Base-by-base conservation (phyloP, 1,140 invertebrate species). In the Heliconius congener region DNA sequence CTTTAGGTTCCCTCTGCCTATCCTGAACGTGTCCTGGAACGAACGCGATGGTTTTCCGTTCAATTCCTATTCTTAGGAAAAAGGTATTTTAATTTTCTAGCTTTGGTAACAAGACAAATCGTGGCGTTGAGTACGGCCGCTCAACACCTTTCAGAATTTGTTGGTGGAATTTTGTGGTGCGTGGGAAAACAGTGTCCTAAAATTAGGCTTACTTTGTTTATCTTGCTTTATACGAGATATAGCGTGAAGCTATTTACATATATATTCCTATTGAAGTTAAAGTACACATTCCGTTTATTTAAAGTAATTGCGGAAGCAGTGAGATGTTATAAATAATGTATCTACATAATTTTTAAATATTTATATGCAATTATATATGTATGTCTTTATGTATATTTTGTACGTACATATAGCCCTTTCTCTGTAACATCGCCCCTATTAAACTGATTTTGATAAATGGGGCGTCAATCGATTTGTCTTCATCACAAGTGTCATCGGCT, bases 401-500 rank as follows among this genome's bases (percentile, higher is more conserved):
- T 57, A 23, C n/a, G 9, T 57, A 23, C 19, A 57, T 57, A 57
- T 23, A 66, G 60, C 27, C 27, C 60, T n/a, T 66, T 66, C n/a
- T 23, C n/a, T 66, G 60, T 66, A 30, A 66, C 60, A 27, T 66
- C 23, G 60, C 60, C 60, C 4, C 13, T 66, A 66, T 66, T 30
- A 27, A 60, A 66, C 23, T 27, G 60, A 30, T 66, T 66, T 66
- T 66, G 60, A 27, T 66, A 66, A 27, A 66, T 66, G 60, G 60
- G n/a, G 23, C 60, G 60, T 30, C 60, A 66, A 66, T 30, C 60
- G 60, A 66, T 66, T 66, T 27, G 60, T 66, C 60, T 66, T 30
- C 60, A 66, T 66, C 27, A 30, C 13, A 66, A 66, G 27, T 66
- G 60, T 66, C 60, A 66, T 66, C 60, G 60, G 60, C 60, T 66